phyloP scores from a whole-genome alignment of 2,888 invertebrate species.

The Allolobophora icterica region DNA sequence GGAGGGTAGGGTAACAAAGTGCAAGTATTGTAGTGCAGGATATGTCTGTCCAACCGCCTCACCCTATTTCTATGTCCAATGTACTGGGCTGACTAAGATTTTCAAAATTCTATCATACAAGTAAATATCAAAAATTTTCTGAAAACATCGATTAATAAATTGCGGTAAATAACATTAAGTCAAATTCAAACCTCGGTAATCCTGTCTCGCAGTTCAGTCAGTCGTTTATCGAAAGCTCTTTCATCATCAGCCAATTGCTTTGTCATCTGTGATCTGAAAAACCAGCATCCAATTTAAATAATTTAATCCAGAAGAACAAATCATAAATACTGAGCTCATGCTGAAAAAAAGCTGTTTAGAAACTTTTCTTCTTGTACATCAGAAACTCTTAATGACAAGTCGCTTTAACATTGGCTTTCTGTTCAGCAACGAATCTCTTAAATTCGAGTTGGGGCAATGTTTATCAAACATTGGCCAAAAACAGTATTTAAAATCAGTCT shows the following conservation, averaged over 20 bases:
- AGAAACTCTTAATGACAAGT: too few species aligned
- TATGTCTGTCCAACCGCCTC: neutral
- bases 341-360: too few species aligned
- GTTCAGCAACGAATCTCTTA: too few species aligned
- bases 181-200: neutral
- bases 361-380: too few species aligned
- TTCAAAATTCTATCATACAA: neutral
- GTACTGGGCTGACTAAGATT: neutral
- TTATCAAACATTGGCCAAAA: too few species aligned
- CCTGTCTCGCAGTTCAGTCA: neutral
- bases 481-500: too few species aligned
- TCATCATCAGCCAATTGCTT: neutral
- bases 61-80: neutral
- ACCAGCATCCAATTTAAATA: neutral
- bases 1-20: too few species aligned
- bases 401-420: too few species aligned
- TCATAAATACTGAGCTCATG: too few species aligned
- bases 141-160: neutral
- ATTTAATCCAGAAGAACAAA: neutral
- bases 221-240: conserved; percentile 11
- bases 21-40: too few species aligned
- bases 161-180: neutral
- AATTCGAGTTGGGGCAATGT: too few species aligned
- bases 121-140: neutral
- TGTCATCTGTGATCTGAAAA: neutral